phyloP scores from a whole-genome alignment of 2,797 vertebrate genomes.

The Oreochromis mossambicus region DNA sequence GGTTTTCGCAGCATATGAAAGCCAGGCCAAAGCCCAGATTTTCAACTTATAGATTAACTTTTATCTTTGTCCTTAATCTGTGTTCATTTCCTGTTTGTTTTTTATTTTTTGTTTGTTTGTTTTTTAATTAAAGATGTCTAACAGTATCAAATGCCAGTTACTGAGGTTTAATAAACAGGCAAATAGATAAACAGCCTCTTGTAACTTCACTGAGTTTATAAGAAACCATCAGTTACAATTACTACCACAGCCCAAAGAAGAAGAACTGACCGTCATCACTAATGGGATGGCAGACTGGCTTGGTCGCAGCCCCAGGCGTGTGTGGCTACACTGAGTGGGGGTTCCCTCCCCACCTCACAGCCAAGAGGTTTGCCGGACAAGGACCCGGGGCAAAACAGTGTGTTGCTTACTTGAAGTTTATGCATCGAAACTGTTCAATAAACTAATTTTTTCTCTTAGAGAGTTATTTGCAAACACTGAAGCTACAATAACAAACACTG shows the following conservation, averaged over 20 bases:
- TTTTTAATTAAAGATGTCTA: background rate
- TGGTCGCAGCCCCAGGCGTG: background rate
- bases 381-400: background rate
- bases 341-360: background rate
- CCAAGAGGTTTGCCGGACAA: background rate
- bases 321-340: background rate
- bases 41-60: background rate
- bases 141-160: background rate
- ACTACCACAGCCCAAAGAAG: background rate
- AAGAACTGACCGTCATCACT: background rate
- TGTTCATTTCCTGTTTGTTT: background rate
- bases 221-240: background rate
- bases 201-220: background rate
- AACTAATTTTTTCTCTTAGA: background rate
- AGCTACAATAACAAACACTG: background rate
- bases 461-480: background rate
- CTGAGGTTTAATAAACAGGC: background rate
- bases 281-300: background rate
- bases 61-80: background rate
- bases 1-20: background rate
- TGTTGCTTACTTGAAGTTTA: background rate
- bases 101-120: background rate
- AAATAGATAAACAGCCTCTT: background rate
- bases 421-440: background rate
- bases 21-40: background rate